Base-by-base conservation (phyloP, 2,113 vertebrate species). In the Elephantulus edwardii region DNA sequence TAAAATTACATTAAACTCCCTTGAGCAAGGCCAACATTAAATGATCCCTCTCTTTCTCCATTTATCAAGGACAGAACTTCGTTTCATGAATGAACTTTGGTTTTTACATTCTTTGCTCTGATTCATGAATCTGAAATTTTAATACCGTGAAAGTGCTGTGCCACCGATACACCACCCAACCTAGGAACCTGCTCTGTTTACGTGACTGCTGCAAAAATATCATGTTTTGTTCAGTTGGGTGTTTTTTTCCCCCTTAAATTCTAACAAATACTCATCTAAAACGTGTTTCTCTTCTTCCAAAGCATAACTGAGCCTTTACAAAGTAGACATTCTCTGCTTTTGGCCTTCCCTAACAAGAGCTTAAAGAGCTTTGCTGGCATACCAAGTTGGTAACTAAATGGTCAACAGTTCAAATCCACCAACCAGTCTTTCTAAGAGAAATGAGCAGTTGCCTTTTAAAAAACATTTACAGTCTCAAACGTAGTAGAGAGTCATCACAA, bases 1-100 rank as follows among this genome's bases (percentile, higher is more conserved):
- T 91, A 96, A 93, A 95, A 92, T 87, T 86, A 86, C 72, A 94
- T 93, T 94, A 92, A 89, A 86, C 33, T 92, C 56, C 78, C 46
- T 86, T 91, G 62, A 94, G 91, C 62, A 70, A 82, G 77, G 42
- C 50, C 72, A 91, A 72, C 70, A 83, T 48, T 84, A 95, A 77
- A 76, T 54, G 46, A 92, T 44, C 26, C 66, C 19, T 64, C 10
- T 76, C 35, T 64, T 62, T 60, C 50, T 30, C 89, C 46, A 68
- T 78, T 79, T 35, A 16, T 93, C 90, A 95, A 86, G 82, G 66
- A 22, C 40, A 87, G 12, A 86, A 82, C 8, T 79, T 95, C 54
- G 46, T 60, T 90, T 77, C 76, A 33, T 62, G 58, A 86, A 83
- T 86, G 26, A 92, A 7, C 26, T 89, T 76, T 82, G 9, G 1